A percentile compares a stretch with the other conserved stretches of the same genome.
These are phyloP conservation scores for Fulmarus glacialis DNA, from an alignment of 2,113 vertebrate species.

Conservation along the genomic window DNA sequence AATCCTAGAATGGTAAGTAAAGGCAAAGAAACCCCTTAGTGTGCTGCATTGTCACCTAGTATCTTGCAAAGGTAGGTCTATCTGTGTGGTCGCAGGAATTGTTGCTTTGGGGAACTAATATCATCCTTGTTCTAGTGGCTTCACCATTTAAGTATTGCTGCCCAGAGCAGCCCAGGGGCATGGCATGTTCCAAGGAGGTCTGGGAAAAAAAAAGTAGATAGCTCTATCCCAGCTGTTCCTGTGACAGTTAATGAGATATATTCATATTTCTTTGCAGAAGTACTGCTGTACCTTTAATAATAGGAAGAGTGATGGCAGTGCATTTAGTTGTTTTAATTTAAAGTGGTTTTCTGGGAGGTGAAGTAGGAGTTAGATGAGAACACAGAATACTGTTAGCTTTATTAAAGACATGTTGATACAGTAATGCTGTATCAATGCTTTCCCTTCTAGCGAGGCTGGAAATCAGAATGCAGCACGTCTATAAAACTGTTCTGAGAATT, in stretches of 20 bases:
- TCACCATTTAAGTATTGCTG: background rate
- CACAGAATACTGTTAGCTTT: background rate
- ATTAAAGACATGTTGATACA: background rate
- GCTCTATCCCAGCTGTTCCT: background rate
- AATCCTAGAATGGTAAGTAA: fast-evolving
- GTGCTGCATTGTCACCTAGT: background rate
- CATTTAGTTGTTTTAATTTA: background rate
- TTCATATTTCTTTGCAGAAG: background rate
- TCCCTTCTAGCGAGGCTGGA: background rate
- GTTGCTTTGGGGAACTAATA: background rate
- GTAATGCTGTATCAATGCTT: background rate
- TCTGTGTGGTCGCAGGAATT: background rate
- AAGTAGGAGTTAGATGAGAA: background rate
- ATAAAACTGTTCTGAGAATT: background rate
- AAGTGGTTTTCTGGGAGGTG: background rate
- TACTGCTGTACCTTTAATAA: background rate
- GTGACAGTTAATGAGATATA: background rate
- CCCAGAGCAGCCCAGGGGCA: background rate
- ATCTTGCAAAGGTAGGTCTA: background rate
- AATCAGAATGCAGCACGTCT: background rate
- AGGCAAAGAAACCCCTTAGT: background rate
- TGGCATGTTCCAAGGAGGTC: background rate
- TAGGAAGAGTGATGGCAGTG: background rate
- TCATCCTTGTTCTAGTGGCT: background rate
- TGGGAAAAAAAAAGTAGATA: background rate